Percentiles rank a stretch among this genome's conserved stretches.
phyloP scores from a whole-genome alignment of 35 echinoderm and acorn worm genomes.

The Holothuria glaberrima region DNA sequence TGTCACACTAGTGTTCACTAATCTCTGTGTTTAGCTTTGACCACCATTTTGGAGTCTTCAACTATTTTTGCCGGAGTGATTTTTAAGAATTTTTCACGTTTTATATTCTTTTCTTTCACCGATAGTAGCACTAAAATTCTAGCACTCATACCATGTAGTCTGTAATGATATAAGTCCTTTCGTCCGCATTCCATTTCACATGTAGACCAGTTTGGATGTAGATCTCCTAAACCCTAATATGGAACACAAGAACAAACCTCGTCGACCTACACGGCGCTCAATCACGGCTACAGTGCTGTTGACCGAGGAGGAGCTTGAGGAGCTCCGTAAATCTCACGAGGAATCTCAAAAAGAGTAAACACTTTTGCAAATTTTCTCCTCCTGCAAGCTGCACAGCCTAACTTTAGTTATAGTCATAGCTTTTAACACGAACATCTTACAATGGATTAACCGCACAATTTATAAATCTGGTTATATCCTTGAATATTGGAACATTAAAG shows the following conservation, averaged over 20 bases:
- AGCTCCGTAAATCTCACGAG: slow-evolving; percentile 67
- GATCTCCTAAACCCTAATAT: slow-evolving; percentile 35
- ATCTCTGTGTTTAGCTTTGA: too few relatives aligned
- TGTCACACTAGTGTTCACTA: too few relatives aligned
- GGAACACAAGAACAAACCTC: slow-evolving; percentile 36
- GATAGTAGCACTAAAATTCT: too few relatives aligned
- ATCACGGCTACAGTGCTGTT: slow-evolving; percentile 89
- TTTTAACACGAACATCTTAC: neutral
- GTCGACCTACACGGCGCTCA: slow-evolving; percentile 73
- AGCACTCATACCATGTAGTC: too few relatives aligned
- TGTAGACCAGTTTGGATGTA: slow-evolving; percentile 50
- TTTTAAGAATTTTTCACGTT: too few relatives aligned
- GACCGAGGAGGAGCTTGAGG: slow-evolving; percentile 76
- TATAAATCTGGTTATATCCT: neutral
- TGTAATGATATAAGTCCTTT: neutral
- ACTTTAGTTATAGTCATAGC: neutral
- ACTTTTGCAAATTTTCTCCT: neutral
- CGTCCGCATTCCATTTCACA: slow-evolving; percentile 24
- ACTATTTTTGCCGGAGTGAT: too few relatives aligned
- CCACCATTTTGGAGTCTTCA: too few relatives aligned
- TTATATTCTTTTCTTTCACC: too few relatives aligned
- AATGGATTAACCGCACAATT: neutral
- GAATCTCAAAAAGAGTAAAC: slow-evolving; percentile 43
- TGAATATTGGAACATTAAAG: neutral
- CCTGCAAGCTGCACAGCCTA: neutral